Base-by-base conservation (phyloP, 1,140 invertebrate genomes). In the Eulimnadia texana region DNA sequence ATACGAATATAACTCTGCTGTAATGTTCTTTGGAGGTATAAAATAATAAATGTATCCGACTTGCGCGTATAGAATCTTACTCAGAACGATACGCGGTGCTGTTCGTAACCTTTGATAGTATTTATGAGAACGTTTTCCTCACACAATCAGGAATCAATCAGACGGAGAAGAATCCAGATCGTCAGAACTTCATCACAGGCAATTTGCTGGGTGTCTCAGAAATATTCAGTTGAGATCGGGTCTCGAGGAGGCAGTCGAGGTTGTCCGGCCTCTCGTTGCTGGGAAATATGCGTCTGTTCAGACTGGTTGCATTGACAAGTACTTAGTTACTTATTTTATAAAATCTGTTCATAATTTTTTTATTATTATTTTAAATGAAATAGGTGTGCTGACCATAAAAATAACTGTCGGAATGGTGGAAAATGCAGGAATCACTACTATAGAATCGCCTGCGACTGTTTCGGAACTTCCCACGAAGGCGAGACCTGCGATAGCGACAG, bases 391-490 rank as follows among this genome's bases (percentile, higher is more conserved):
- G 84, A 84, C 0, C 73, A 79, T 65, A 82, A 87, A 67, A 90
- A 91, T 73, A 76, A 89, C 1, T 93, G 88, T 71, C 88, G 90
- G 68, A 77, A 84, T 68, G 84, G 86, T 49, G 88, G 84, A 24
- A 80, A 79, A 61, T 93, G 90, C 72, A 84, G 92, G 47, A 93
- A 93, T 73, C 88, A 92, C 69, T 93, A 91, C 69, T 85, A 86
- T 66, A 82, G 82, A 62, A 79, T 88, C 49, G 84, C 85, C 2
- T 93, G 89, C 67, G 88, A 93, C 69, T 96, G 91, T 72, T 94
- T 93, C 71, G 90, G 89, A 23, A 91, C 89, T 1, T 79, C 83
- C 67, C 90, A 90, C 72, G 90, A 95, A 75, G 90, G 91, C 67
- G 83, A 89, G 66, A 82, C 84, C 60, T 96, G 91, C 72, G 87